Conservation (phyloP, 2,797 vertebrate species). For the Erpetoichthys calabaricus region DNA sequence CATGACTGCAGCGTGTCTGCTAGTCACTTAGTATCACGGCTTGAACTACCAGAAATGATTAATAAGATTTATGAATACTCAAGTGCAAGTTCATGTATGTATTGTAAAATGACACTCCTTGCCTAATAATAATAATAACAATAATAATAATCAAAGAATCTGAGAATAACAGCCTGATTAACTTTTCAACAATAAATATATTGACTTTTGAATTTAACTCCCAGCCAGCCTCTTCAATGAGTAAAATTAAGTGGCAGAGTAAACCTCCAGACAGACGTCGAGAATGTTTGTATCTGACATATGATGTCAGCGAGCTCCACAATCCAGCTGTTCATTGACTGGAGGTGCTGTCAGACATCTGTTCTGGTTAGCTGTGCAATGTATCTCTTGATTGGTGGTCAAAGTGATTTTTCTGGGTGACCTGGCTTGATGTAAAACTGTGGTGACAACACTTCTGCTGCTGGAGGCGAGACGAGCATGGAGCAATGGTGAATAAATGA, state of each 20-base stretch:
- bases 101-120: too few species aligned
- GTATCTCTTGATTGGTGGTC: constrained; percentile 3
- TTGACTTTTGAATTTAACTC: too few species aligned
- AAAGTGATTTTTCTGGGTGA: background rate
- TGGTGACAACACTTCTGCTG: background rate
- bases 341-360: background rate
- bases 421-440: constrained; percentile 1
- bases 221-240: constrained; percentile 1
- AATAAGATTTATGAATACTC: too few species aligned
- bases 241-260: constrained; percentile 1
- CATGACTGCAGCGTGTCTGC: too few species aligned
- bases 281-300: constrained; percentile 4
- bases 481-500: background rate
- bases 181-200: too few species aligned
- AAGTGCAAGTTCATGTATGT: too few species aligned
- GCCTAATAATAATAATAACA: too few species aligned
- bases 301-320: constrained; percentile 2
- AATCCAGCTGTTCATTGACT: constrained; percentile 1
- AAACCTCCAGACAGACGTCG: constrained; percentile 4
- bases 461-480: background rate
- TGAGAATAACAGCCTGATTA: too few species aligned
- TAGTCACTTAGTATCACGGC: too few species aligned
- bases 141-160: too few species aligned
- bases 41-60: too few species aligned
- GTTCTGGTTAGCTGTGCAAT: background rate